phyloP scores from a whole-genome alignment of 2,113 vertebrate genomes.

The Ochotona princeps region DNA sequence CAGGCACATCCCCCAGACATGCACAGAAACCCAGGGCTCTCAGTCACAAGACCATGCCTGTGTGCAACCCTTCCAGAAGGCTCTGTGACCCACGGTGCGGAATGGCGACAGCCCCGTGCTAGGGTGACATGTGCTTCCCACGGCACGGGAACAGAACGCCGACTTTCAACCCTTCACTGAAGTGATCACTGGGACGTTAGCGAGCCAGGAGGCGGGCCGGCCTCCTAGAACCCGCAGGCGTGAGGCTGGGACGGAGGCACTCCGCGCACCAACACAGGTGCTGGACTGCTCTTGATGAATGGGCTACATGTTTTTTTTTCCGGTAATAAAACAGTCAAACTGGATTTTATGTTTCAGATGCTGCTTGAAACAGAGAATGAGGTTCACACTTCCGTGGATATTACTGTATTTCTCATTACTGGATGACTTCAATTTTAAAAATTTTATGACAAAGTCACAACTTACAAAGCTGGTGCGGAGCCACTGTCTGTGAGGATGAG shows the following conservation, averaged over 20 bases:
- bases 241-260: not conserved
- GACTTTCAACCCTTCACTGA: not conserved
- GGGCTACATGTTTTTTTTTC: not conserved
- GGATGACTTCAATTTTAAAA: not conserved
- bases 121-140: not conserved
- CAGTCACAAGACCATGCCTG: not conserved
- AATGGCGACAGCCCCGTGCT: not conserved
- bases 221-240: too few species aligned
- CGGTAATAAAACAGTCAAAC: not conserved
- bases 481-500: conserved; percentile 90
- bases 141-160: not conserved
- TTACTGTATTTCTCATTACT: not conserved
- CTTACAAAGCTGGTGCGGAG: conserved; percentile 94
- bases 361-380: not conserved
- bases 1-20: too few species aligned
- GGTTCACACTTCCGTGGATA: rapidly evolving
- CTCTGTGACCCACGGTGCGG: not conserved
- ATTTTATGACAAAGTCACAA: conserved; percentile 45
- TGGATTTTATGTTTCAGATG: not conserved
- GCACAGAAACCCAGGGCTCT: not conserved
- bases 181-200: not conserved
- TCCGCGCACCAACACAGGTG: not conserved
- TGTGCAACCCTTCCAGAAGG: not conserved
- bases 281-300: not conserved
- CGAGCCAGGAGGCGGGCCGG: not conserved